phyloP scores from a whole-genome alignment of 2,113 vertebrate genomes.

The Strix aluco region DNA sequence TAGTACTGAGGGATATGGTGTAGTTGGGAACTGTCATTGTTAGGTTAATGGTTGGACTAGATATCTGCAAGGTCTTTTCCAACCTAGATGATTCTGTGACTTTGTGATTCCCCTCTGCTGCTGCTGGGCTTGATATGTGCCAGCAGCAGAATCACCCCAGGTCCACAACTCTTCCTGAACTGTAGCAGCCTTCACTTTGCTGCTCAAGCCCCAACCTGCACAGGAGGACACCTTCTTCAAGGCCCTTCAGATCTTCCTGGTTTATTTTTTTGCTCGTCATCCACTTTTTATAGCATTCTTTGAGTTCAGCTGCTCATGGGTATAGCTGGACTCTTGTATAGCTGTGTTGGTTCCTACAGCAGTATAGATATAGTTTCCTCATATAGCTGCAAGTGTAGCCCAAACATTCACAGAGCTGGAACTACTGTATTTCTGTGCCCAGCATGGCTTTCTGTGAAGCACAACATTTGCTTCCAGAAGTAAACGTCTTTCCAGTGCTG shows the following conservation, averaged over 20 bases:
- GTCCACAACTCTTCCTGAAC: fast-evolving
- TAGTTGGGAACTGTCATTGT: too few relatives aligned
- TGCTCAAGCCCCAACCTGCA: background rate
- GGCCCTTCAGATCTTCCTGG: background rate
- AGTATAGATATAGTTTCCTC: background rate
- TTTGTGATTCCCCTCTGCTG: background rate
- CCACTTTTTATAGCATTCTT: background rate
- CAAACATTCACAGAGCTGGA: background rate
- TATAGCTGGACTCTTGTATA: background rate
- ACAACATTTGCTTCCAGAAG: background rate
- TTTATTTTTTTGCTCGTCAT: background rate
- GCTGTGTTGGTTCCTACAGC: background rate
- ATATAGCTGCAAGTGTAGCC: background rate
- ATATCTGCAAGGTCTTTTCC: too few relatives aligned
- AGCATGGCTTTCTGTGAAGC: background rate
- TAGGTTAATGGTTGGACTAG: too few relatives aligned
- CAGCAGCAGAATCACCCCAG: background rate
- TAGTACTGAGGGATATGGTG: too few relatives aligned
- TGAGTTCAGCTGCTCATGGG: background rate
- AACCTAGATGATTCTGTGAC: too few relatives aligned
- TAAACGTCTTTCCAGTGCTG: background rate
- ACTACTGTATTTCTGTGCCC: background rate
- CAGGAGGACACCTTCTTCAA: background rate
- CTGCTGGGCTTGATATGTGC: background rate
- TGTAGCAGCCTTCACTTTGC: background rate